phyloP scores from a whole-genome alignment of 2,797 vertebrate species.

The Odontamblyopus rebecca region DNA sequence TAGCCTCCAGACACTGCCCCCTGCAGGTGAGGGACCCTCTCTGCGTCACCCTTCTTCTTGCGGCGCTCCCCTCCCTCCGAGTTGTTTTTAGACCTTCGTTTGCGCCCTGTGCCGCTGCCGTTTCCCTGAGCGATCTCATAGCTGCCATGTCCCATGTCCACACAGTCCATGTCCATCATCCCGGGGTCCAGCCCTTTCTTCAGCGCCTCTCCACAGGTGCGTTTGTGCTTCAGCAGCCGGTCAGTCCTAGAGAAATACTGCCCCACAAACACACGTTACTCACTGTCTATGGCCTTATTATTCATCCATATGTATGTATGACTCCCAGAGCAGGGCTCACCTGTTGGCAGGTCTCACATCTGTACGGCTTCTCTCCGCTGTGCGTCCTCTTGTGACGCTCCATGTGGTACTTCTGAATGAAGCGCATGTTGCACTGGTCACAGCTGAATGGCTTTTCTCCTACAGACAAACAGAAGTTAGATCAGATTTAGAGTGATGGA shows the following conservation, averaged over 20 bases:
- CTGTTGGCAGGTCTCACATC: slow-evolving; percentile 99
- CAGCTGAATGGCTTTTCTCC: slow-evolving; percentile 98
- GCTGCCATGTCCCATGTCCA: slow-evolving; percentile 85
- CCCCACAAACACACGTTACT: slow-evolving; percentile 18
- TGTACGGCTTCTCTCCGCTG: slow-evolving; percentile 99
- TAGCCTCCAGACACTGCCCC: slow-evolving; percentile 76
- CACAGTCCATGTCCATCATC: slow-evolving; percentile 81
- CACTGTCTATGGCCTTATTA: neutral
- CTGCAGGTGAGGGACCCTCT: slow-evolving; percentile 58
- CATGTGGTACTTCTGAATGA: slow-evolving; percentile 99
- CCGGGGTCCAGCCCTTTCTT: slow-evolving; percentile 88
- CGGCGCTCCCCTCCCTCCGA: slow-evolving; percentile 86
- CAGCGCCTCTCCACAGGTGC: slow-evolving; percentile 94
- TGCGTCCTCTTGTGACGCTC: slow-evolving; percentile 98
- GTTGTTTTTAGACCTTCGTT: slow-evolving; percentile 87
- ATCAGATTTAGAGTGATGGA: neutral
- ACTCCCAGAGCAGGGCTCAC: slow-evolving; percentile 43
- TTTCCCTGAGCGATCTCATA: slow-evolving; percentile 93
- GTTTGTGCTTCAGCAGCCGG: slow-evolving; percentile 97
- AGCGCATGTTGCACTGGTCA: slow-evolving; percentile 99
- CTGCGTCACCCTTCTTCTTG: slow-evolving; percentile 80
- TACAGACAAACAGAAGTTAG: slow-evolving; percentile 28
- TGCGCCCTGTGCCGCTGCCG: slow-evolving; percentile 82
- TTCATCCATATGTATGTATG: neutral
- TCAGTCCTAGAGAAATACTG: slow-evolving; percentile 99